Evolutionary conservation across 2,888 invertebrate species (phyloP).

Genomic region (Gryllus longicercus): DNA sequence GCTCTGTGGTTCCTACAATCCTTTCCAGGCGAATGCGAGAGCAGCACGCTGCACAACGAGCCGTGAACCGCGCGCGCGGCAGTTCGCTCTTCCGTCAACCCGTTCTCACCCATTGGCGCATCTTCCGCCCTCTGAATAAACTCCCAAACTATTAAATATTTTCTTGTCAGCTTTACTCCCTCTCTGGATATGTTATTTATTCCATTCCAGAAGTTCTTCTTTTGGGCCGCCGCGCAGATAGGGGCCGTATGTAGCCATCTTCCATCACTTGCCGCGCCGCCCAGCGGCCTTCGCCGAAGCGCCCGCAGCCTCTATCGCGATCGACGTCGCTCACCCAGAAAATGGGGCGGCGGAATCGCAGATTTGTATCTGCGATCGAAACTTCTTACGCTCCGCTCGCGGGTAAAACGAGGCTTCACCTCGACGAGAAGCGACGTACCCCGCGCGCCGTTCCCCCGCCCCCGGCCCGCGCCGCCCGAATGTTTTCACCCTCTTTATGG

Average conservation of each 20-base stretch:
- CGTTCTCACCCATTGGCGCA: too few species aligned
- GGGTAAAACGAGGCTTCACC: conserved; percentile 17
- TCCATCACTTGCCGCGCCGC: not conserved
- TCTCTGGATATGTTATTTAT: too few species aligned
- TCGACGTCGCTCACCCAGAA: not conserved
- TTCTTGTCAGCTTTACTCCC: too few species aligned
- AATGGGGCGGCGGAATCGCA: conserved; percentile 4
- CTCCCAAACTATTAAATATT: too few species aligned
- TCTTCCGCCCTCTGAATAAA: too few species aligned
- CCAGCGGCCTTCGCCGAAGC: not conserved
- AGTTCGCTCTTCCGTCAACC: too few species aligned
- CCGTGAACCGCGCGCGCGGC: too few species aligned
- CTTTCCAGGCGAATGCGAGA: too few species aligned
- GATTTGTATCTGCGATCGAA: conserved; percentile 4
- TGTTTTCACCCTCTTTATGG: not conserved
- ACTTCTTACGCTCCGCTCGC: not conserved
- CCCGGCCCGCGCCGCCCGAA: not conserved
- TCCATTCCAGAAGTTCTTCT: too few species aligned
- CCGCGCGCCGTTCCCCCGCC: not conserved
- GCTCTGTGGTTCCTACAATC: too few species aligned
- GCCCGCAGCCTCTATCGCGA: not conserved
- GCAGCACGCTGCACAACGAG: too few species aligned
- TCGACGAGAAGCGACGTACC: not conserved
- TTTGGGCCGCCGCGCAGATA: too few species aligned
- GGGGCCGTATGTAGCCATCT: not conserved